A percentile compares a stretch with the other conserved stretches of the same genome.
Conservation (phyloP, 2,797 vertebrate species). For the Sebastes cheni region DNA sequence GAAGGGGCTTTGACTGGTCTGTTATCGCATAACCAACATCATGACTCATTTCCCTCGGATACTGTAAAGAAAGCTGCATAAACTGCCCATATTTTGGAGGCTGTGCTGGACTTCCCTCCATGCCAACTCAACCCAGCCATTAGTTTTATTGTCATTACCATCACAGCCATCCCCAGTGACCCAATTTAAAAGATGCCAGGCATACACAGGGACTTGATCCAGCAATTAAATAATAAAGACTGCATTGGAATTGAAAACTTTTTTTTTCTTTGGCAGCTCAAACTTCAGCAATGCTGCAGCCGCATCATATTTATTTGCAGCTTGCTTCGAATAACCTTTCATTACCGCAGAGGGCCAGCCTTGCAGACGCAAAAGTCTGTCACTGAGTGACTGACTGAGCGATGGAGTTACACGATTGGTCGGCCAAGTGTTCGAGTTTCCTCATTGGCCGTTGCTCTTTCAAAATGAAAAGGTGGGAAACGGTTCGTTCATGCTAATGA, state of each 20-base stretch:
- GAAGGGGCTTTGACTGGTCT: background rate
- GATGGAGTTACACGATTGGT: too few species aligned
- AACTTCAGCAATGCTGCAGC: background rate
- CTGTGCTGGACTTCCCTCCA: background rate
- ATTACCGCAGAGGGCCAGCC: background rate
- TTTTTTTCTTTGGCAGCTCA: background rate
- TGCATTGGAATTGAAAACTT: background rate
- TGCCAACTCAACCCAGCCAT: conserved; percentile 26
- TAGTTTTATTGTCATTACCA: conserved; percentile 41
- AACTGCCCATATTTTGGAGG: background rate
- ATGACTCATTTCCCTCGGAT: background rate
- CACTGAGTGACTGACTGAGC: too few species aligned
- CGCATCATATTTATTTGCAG: background rate
- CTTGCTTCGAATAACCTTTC: background rate
- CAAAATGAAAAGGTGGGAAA: too few species aligned
- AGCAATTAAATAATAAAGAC: conserved; percentile 2
- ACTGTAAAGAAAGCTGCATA: background rate
- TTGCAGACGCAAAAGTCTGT: too few species aligned
- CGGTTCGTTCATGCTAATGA: too few species aligned
- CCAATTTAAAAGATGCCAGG: conserved; percentile 14
- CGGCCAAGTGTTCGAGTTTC: too few species aligned
- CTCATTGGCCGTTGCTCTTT: too few species aligned
- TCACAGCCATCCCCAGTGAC: conserved; percentile 11
- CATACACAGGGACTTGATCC: background rate
- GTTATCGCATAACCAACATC: conserved; percentile 3